Evolutionary conservation across 1,140 invertebrate genomes (phyloP), one percentile per base, ranked within the genome.

Genomic region (Bombyx mandarina): DNA sequence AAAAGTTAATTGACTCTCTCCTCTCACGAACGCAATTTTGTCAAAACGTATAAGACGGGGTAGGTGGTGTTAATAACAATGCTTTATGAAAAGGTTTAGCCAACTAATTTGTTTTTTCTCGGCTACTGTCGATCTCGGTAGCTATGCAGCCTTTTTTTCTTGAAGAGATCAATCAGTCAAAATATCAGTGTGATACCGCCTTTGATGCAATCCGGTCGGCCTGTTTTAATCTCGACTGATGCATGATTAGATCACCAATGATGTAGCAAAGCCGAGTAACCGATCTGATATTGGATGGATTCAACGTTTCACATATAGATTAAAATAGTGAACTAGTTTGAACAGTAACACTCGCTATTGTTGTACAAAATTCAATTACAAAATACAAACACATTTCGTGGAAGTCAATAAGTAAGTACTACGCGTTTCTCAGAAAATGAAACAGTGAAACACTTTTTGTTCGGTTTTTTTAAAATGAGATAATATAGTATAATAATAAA

Each of bases 161-260:
- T 77, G 75, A 56, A 64, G 74, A 82, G 84, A 87, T 87, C 84
- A 87, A 87, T 87, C 84, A 87, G 84, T 87, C 84, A 87, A 87
- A 87, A 87, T 87, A 87, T 85, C 84, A 85, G 84, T 87, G 79
- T 87, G 84, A 85, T 85, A 85, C 82, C 81, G 80, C 84, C 82
- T 87, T 87, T 87, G 84, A 87, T 80, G 79, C 71, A 73, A 73
- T 82, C 79, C 82, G 81, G 68, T 73, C 75, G 81, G 75, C 72
- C 77, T 82, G 80, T 79, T 85, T 85, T 82, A 87, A 85, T 87
- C 82, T 85, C 77, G 76, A 61, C 74, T 78, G 78, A 85, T 82
- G 77, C 82, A 79, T 85, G 82, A 85, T 87, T 85, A 84, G 81
- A 79, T 82, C 76, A 77, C 77, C 77, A 73, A 86, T 86, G 81